Conservation (phyloP, 2,113 vertebrate genomes). For the Lamprotornis superbus region DNA sequence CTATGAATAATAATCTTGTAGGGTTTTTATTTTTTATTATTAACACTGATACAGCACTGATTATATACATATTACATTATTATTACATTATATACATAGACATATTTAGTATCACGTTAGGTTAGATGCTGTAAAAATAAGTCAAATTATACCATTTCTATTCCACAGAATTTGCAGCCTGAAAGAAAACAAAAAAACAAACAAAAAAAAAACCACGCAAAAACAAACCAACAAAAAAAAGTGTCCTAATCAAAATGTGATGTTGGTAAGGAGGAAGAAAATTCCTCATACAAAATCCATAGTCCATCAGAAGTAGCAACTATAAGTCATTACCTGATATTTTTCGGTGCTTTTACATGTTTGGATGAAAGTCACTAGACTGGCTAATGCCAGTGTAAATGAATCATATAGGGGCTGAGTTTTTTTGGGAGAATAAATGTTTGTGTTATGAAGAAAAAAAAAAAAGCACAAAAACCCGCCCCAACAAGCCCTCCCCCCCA, state of each 20-base stretch:
- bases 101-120: neutral
- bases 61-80: neutral
- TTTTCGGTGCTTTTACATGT: neutral
- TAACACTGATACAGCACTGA: neutral
- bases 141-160: neutral
- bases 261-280: neutral
- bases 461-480: too few species aligned
- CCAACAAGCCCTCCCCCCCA: too few species aligned
- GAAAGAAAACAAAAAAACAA: neutral
- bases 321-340: neutral
- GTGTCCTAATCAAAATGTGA: neutral
- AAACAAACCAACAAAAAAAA: neutral
- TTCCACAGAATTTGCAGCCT: neutral
- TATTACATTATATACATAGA: neutral
- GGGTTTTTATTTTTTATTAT: neutral
- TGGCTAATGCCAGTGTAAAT: neutral
- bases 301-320: neutral
- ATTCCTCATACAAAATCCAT: neutral
- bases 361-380: neutral
- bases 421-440: conserved; percentile 18
- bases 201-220: too few species aligned
- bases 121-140: neutral
- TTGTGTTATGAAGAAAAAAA: neutral
- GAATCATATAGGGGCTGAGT: neutral
- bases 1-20: neutral